Base-by-base conservation (phyloP, 1,140 invertebrate genomes). In the Drosophila arawakana region DNA sequence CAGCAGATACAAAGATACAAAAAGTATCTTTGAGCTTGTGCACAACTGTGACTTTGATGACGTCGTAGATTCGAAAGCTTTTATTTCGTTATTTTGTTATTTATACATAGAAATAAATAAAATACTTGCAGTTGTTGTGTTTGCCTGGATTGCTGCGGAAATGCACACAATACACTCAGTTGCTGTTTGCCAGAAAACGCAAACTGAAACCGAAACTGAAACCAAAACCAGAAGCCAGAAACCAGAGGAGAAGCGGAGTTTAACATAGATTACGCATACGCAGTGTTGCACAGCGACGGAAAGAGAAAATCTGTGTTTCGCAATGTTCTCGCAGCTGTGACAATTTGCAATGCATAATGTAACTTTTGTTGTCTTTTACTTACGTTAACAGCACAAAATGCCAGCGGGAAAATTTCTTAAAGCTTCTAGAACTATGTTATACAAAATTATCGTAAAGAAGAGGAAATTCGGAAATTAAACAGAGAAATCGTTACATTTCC, bases 181-280 rank as follows among this genome's bases (percentile, higher is more conserved):
- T 15, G 37, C 35, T 37, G 52, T 15, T 37, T 18, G 49, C n/a
- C 50, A 7, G 13, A 35, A 49, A 55, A 7, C 30, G 46, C 66
- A 25, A 30, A 41, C 30, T 41, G 18, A 68, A 60, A 30, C 25
- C 25, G 25, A 30, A 30, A 41, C 30, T 41, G 18, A 68, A 60
- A 30, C 25, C 25, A 6, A 30, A 30, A 30, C 25, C 6, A 21
- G 25, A 5, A 30, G 6, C 25, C 25, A 21, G 25, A 3, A 30
- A 30, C 25, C 25, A 30, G 25, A 30, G 6, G 25, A 50, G 44
- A 50, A 41, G 37, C 30, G 54, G 13, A 61, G 34, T 54, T 52
- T 39, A 55, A 69, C 57, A 49, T 8, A 61, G 44, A 75, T 59
- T 69, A 74, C 35, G 72, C 58, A 74, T 74, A 74, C 66, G 72